Evolutionary conservation across 2,113 vertebrate species (phyloP).

Genomic region (Panthera leo): DNA sequence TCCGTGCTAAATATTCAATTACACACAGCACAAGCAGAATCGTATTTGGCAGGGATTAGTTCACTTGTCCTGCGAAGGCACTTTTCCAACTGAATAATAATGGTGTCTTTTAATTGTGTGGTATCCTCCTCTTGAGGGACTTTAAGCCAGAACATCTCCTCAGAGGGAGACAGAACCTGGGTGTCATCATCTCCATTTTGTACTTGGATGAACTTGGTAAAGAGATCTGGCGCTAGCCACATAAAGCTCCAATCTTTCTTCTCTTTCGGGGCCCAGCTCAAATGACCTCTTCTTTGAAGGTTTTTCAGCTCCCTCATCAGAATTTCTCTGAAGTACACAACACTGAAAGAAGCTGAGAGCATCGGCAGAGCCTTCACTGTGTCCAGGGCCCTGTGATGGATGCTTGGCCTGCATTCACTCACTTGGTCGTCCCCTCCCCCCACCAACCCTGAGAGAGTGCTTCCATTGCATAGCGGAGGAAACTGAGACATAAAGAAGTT

Average conservation of each 20-base stretch:
- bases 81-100: conserved; percentile 58
- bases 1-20: conserved; percentile 65
- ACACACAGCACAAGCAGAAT: conserved; percentile 37
- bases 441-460: not conserved
- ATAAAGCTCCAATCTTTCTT: not conserved
- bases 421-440: not conserved
- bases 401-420: not conserved
- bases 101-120: conserved; percentile 19
- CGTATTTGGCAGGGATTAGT: conserved; percentile 49
- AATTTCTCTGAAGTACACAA: not conserved
- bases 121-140: conserved; percentile 40
- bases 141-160: not conserved
- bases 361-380: not conserved
- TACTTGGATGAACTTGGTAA: conserved; percentile 1
- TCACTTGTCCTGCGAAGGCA: conserved; percentile 34
- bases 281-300: not conserved
- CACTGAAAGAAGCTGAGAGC: not conserved
- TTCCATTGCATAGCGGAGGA: not conserved
- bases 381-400: not conserved
- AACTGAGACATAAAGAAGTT: not conserved
- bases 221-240: not conserved
- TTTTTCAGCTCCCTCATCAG: not conserved
- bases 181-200: conserved; percentile 10
- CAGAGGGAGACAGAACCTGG: not conserved
- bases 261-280: not conserved